phyloP scores from a whole-genome alignment of 1,140 invertebrate genomes.

The Lycorma delicatula region DNA sequence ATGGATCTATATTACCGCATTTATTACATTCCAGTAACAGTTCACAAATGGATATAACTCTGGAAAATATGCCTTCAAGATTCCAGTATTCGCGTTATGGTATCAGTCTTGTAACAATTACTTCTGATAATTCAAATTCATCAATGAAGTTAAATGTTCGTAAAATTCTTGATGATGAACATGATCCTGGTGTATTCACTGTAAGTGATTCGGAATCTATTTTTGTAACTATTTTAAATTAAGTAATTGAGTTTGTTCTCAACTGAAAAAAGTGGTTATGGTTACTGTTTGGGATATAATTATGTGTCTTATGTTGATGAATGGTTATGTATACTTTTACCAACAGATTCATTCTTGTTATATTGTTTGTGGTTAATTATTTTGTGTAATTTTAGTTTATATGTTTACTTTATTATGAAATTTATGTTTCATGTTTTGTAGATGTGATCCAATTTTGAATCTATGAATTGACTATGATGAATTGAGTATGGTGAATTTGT shows the following conservation, averaged over 20 bases:
- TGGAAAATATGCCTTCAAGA: slow-evolving; percentile 45
- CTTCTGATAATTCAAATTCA: slow-evolving; percentile 35
- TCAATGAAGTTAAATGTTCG: slow-evolving; percentile 39
- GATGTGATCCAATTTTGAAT: too few species aligned
- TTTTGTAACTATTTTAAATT: too few species aligned
- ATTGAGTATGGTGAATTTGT: not conserved
- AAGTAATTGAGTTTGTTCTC: too few species aligned
- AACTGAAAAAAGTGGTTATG: too few species aligned
- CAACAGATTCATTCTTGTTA: slow-evolving; percentile 21
- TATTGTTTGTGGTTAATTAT: slow-evolving; percentile 5
- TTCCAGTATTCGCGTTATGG: slow-evolving; percentile 50
- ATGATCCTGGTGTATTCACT: slow-evolving; percentile 60
- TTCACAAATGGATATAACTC: slow-evolving; percentile 49
- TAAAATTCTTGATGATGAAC: slow-evolving; percentile 59
- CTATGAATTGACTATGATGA: not conserved
- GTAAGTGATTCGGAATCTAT: slow-evolving; percentile 40
- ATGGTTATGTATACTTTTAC: too few species aligned
- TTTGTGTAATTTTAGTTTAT: slow-evolving; percentile 4
- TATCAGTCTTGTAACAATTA: slow-evolving; percentile 45
- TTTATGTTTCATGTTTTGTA: not conserved
- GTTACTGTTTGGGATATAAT: too few species aligned
- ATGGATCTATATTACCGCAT: slow-evolving; percentile 45
- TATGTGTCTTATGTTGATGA: too few species aligned
- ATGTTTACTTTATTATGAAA: not conserved
- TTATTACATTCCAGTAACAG: slow-evolving; percentile 54